Base-by-base conservation (phyloP, 2,888 invertebrate species). In the Andrena fulva region DNA sequence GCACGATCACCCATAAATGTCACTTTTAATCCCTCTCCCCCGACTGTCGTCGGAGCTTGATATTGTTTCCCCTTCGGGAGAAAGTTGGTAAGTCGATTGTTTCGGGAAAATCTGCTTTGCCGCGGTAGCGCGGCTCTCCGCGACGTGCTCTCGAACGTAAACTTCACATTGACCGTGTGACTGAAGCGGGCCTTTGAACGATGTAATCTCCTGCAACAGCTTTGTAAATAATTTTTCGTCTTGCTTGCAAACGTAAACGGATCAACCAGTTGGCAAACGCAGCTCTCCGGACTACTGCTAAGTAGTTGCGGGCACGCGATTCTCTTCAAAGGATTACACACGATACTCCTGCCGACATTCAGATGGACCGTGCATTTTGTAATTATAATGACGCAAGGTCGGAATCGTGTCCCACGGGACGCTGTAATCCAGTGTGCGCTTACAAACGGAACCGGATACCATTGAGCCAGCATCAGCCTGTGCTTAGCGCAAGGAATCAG, bases 21-120 rank as follows among this genome's bases (percentile, higher is more conserved):
- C 82, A 60, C 77, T 66, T 81, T 68, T 77, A 81, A 83, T 77
- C 70, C 66, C 48, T 29, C 60, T n/a, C 64, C 59, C 27, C 52
- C 20, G 52, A 35, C 62, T 69, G 52, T 80, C 73, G 68, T 31
- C 31, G 12, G 31, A 54, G 54, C 68, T 82, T 76, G 60, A 76
- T 69, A 74, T 74, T 60, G 75, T 60, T 35, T 31, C 70, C 7
- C 3, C 29, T n/a, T 29, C 3, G 27, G 27, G 6, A 67, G 33
- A 62, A 80, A 71, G 67, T 62, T 78, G 60, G 35, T 50, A 12
- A 24, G 35, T 31, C 62, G 79, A 70, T 60, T 35, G 59, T 59
- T 60, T 60, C 70, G 62, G 3, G 33, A 16, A 31, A 80, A 67
- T 62, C 80, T 67, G 50, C 50, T 64, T 35, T 29, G 33, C 48